Evolutionary conservation across 2,113 vertebrate genomes (phyloP), one percentile per base, ranked within the genome.

Genomic region (Morone saxatilis): DNA sequence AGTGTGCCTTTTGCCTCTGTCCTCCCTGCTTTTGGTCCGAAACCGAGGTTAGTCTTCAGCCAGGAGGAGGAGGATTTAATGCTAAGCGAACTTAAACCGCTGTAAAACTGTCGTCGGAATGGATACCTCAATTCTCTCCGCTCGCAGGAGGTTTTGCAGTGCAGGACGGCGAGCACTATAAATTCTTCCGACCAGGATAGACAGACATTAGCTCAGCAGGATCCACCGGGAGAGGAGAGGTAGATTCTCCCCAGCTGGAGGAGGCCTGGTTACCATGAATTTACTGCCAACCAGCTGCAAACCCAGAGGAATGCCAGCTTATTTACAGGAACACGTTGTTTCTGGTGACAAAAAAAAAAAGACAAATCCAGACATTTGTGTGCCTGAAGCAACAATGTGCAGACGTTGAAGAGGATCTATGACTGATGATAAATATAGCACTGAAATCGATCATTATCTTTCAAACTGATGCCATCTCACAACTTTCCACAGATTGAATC

Each of bases 21-120:
- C 43, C 61, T 47, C 17, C 25, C n/a, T 73, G 71, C 75, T 74
- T 71, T 63, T 47, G 74, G 16, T 76, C 74, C 40, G 71, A 84
- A 73, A 89, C 89, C 40, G 53, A 84, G 80, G 85, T 72, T 50
- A 53, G 76, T 87, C 78, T 77, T 68, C 71, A 79, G 75, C 86
- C 86, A 43, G 77, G 63, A 56, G 75, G 72, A 50, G 73, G 63
- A 83, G 72, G 89, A 93, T 91, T 90, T 92, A 92, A 62, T 79
- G 77, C 83, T 73, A 63, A 82, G 84, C 86, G 83, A 92, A 87
- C 85, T 78, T 86, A 82, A 31, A 83, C 71, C 4, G 86, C 81
- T 61, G 86, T 94, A 93, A 95, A 95, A 72, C 90, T 94, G 93
- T 93, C 93, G 10, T 20, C 8, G 76, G 80, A 93, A 93, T 89